These are phyloP conservation scores for Lepidothrix coronata DNA, from an alignment of 2,113 vertebrate genomes.

Conservation along the genomic window DNA sequence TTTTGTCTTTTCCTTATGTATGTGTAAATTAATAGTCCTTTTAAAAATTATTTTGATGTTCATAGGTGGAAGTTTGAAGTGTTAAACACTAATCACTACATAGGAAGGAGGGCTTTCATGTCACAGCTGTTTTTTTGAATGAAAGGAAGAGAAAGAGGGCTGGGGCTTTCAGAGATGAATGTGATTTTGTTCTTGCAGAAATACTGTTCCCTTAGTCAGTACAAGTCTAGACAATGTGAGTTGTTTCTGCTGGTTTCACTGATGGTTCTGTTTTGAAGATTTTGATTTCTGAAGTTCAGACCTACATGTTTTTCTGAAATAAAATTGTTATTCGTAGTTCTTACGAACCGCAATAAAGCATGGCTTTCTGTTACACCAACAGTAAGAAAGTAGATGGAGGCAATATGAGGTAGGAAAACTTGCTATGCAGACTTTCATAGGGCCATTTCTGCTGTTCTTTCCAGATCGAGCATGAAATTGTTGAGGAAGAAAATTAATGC, in stretches of 20 bases:
- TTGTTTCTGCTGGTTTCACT: neutral
- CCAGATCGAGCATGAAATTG: conserved; percentile 16
- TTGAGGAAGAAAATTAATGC: neutral
- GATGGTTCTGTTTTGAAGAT: neutral
- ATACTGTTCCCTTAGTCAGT: neutral
- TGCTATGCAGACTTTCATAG: neutral
- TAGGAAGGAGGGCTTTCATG: neutral
- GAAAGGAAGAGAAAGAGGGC: neutral
- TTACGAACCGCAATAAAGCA: neutral
- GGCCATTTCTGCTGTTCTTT: neutral
- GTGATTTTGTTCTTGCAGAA: neutral
- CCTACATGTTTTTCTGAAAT: neutral
- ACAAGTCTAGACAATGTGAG: neutral
- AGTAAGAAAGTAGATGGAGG: neutral
- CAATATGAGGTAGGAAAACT: neutral
- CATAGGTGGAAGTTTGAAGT: neutral
- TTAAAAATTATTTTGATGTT: neutral
- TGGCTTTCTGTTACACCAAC: neutral
- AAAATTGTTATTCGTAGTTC: neutral
- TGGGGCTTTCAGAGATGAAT: neutral
- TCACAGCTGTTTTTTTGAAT: neutral
- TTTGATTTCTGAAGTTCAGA: neutral
- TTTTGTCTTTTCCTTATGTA: neutral
- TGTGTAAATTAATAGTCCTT: neutral
- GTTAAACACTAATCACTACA: neutral